Evolutionary conservation across 1,140 invertebrate species (phyloP).

Genomic region (Scaptomyza hsui): DNA sequence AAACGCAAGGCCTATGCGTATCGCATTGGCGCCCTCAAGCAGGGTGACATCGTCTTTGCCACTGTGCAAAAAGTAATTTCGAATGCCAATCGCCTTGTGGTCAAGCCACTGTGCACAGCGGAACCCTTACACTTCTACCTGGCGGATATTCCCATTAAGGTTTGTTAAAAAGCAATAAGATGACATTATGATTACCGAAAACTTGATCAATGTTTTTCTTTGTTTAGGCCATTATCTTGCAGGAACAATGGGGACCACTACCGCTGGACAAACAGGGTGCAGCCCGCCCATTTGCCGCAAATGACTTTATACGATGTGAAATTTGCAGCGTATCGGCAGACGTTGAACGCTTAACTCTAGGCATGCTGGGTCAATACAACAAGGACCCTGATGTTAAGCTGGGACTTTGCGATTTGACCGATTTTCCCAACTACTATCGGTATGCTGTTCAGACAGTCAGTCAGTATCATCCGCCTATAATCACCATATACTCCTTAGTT

Average conservation of each 20-base stretch:
- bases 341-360: conserved; percentile 93
- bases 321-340: conserved; percentile 94
- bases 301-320: conserved; percentile 94
- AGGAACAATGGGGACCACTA: conserved; percentile 58
- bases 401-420: conserved; percentile 92
- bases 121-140: conserved; percentile 91
- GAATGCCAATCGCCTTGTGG: conserved; percentile 88
- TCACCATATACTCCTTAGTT: background rate
- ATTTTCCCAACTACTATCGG: conserved; percentile 94
- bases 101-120: conserved; percentile 93
- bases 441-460: conserved; percentile 84
- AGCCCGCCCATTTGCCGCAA: conserved; percentile 90
- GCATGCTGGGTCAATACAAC: conserved; percentile 91
- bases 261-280: conserved; percentile 90
- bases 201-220: background rate
- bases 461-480: background rate
- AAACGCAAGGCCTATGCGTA: conserved; percentile 61
- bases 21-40: conserved; percentile 85
- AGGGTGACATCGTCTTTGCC: conserved; percentile 93
- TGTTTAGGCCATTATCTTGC: conserved; percentile 58
- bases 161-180: conserved; percentile 55
- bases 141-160: conserved; percentile 93
- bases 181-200: background rate
- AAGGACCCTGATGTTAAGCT: conserved; percentile 89
- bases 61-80: conserved; percentile 87